Evolutionary conservation across 1,140 invertebrate species (phyloP), one percentile per base, ranked within the genome.

Genomic region (Drosophila funebris): DNA sequence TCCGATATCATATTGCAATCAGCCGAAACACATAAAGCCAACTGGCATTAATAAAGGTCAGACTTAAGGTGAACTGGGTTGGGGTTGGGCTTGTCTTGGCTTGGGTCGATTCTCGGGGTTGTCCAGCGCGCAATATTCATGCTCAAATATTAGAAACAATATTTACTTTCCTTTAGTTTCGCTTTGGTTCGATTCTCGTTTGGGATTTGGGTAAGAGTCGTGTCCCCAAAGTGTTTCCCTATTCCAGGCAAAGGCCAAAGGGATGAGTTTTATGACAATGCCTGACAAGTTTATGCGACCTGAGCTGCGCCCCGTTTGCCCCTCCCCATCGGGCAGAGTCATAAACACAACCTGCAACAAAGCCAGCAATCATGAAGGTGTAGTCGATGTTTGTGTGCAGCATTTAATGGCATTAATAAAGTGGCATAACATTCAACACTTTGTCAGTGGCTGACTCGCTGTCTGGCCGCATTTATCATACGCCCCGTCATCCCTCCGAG

Each of bases 1-100:
- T 60, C 71, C 60, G 72, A 76, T 88, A 90, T 90, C 82, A 84
- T 90, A 90, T 90, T 90, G 78, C 90, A 91, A 91, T 91, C 90
- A 91, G 84, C 63, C 63, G 41, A 6, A 33, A 63, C 54, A 73
- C 78, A 91, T 91, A 90, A 91, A 88, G 80, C 84, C 90, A 91
- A 75, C 82, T 91, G 90, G 62, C 76, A 70, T 76, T 70, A 73
- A 72, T 61, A 56, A 44, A 66, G 61, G 20, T 53, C 56, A 48
- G 24, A 54, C 27, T 29, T 24, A 36, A 61, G 37, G 20, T 27
- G n/a, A 9, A 27, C 24, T 48, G 16, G 14, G 22, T 33, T 20
- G 16, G 27, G 27, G 33, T 36, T n/a, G 18, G 37, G 18, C 22
- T 24, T 52, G 46, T 29, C 5, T 24, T 16, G 14, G n/a, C n/a